Base-by-base conservation (phyloP, 2,888 invertebrate species). In the Chrysolina haemoptera region DNA sequence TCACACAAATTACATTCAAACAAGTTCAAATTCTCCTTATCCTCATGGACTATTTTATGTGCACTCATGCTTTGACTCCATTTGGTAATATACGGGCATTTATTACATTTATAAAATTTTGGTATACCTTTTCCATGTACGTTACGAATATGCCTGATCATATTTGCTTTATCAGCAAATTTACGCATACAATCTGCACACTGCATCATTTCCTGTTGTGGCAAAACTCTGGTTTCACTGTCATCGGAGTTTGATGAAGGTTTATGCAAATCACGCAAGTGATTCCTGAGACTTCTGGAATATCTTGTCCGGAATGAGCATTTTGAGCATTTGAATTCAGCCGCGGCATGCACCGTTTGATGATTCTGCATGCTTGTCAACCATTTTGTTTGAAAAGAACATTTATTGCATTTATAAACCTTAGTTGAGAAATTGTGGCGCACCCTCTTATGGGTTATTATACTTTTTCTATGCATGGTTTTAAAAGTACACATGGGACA, bases 401-500 rank as follows among this genome's bases (percentile, higher is more conserved):
- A 63, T 43, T 40, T 63, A 2, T 63, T 40, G 16, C 63, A 63
- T 63, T 63, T 63, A 16, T 63, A 63, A 18, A 8, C 9, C 20
- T 63, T 63, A 12, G 35, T 41, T 6, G 11, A 1, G 35, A 41
- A 35, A 41, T 20, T 20, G 43, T 63, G 63, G 18, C 63, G 63
- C 11, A 63, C 11, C 6, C 22, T 41, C 18, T 41, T 40, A 43
- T 63, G 63, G 0, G 0, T 18, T 12, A 20, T 40, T n/a, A 63
- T 63, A 43, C 40, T 20, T 11, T 11, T 40, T 11, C 63, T 40
- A 14, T 63, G 63, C 9, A 41, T 63, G 2, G 63, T 63, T 63
- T 63, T 43, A 16, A 63, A 63, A 14, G 63, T 20, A 14, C 63
- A 63, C 43, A 40, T 40, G 43, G 35, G 63, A 63, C 63, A 63